Evolutionary conservation across 2,888 invertebrate species (phyloP), one percentile per base, ranked within the genome.

Genomic region (Agonum fuliginosum): DNA sequence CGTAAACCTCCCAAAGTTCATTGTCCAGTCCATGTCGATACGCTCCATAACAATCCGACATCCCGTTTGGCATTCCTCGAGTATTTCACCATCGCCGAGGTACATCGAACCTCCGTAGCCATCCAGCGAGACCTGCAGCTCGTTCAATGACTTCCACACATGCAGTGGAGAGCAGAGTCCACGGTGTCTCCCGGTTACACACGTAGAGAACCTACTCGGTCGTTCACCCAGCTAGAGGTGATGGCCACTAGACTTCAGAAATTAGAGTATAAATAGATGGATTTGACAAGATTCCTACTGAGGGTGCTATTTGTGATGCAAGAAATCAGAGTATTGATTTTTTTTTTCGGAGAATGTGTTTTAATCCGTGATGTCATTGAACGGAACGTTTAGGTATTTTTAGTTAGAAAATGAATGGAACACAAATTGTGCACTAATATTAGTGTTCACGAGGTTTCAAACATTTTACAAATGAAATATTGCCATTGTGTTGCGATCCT

Each of bases 91-190:
- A 14, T 14, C 48, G 65, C n/a, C n/a, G n/a, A n/a, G n/a, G n/a
- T 37, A 34, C 65, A 65, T 30, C 65, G 41, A 65, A 65, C 65
- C 30, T 19, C 62, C 19, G 19, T 22, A 30, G 20, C 30, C n/a
- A n/a, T n/a, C n/a, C n/a, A n/a, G n/a, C 58, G 58, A 30, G 58
- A 58, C 30, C 58, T 30, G 65, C 41, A 20, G 65, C 65, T n/a
- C 62, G 62, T 27, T 58, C 62, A 34, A 14, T 14, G 62, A 24
- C 24, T 3, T 14, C 14, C n/a, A n/a, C n/a, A n/a, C n/a, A n/a
- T 17, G 51, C 51, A 34, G 65, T n/a, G n/a, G n/a, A n/a, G n/a
- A n/a, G n/a, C n/a, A n/a, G 65, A 17, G 14, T 24, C 58, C 14
- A 24, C 22, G 19, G 17, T 17, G n/a, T 20, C 17, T 14, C 30